Conservation (phyloP, 2,113 vertebrate genomes). For the Myiopsitta monachus region DNA sequence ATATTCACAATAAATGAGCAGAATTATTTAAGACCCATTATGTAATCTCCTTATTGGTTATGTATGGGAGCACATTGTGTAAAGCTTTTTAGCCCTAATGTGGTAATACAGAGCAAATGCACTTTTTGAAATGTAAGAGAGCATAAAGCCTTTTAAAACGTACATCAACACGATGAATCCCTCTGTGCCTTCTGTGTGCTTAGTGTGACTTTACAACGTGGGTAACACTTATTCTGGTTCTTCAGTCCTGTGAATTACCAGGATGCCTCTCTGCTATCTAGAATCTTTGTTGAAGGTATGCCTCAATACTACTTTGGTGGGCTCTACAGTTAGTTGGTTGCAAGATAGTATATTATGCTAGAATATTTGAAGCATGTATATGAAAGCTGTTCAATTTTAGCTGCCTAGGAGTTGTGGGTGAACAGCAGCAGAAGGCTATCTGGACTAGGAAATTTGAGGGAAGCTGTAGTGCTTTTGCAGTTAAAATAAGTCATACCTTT, state of each 20-base stretch:
- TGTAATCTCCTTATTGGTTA: neutral
- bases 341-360: neutral
- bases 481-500: neutral
- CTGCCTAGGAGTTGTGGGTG: neutral
- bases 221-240: accelerated
- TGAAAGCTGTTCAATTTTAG: neutral
- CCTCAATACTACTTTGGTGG: neutral
- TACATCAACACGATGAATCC: neutral
- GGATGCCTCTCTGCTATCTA: neutral
- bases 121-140: neutral
- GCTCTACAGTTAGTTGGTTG: neutral
- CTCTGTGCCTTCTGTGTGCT: neutral
- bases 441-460: neutral
- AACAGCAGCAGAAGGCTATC: neutral
- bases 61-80: accelerated
- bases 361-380: neutral
- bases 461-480: neutral
- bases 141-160: neutral
- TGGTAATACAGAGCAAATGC: neutral
- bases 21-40: neutral
- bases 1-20: neutral
- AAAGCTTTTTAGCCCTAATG: neutral
- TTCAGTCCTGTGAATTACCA: neutral
- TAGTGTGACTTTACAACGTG: neutral
- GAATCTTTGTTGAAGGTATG: neutral